phyloP scores from a whole-genome alignment of 2,113 vertebrate genomes.

The Cryptomyrus ogoouensis region DNA sequence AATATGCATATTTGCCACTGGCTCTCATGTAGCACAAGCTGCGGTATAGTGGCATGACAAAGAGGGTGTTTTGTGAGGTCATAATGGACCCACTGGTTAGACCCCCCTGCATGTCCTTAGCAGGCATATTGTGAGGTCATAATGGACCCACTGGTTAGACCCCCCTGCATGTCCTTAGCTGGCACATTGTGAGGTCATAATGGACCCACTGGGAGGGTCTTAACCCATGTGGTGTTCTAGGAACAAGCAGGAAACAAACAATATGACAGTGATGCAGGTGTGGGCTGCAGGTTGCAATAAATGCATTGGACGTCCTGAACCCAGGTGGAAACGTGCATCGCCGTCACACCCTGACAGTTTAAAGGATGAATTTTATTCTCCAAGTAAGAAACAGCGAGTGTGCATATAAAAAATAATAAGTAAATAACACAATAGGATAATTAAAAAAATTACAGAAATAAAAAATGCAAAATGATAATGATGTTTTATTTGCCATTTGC shows the following conservation, averaged over 20 bases:
- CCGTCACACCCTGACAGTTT: neutral
- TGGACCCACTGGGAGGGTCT: neutral
- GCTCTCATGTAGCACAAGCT: neutral
- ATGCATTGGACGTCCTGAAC: neutral
- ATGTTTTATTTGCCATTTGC: neutral
- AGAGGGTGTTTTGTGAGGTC: neutral
- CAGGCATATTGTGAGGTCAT: neutral
- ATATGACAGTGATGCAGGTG: neutral
- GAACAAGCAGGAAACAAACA: neutral
- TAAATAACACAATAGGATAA: neutral
- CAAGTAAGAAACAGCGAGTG: neutral
- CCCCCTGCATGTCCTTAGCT: neutral
- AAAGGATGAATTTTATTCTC: neutral
- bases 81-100: neutral
- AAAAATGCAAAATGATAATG: neutral
- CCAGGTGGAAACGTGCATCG: neutral
- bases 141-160: neutral
- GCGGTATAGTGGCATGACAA: neutral
- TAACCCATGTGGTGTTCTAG: neutral
- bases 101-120: neutral
- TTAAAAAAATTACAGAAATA: neutral
- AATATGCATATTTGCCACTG: neutral
- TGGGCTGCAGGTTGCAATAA: neutral
- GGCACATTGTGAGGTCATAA: neutral
- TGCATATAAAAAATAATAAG: neutral